Evolutionary conservation across 2,797 vertebrate species (phyloP).

Genomic region (Xenops minutus): DNA sequence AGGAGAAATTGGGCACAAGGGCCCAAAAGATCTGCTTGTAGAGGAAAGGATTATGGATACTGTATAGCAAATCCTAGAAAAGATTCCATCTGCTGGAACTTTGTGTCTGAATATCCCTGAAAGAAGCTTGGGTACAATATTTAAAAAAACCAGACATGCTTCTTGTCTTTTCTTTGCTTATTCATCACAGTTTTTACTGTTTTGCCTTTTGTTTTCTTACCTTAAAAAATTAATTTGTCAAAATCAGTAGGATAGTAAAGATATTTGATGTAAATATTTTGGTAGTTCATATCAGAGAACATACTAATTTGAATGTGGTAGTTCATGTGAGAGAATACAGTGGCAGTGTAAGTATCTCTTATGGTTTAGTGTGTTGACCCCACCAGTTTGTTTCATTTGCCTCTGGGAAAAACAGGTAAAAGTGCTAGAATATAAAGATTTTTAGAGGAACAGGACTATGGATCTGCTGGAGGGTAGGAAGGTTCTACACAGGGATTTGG

Average conservation of each 20-base stretch:
- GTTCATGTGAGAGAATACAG: not conserved
- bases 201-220: not conserved
- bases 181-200: not conserved
- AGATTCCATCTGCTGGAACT: not conserved
- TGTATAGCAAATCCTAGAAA: not conserved
- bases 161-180: not conserved
- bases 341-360: not conserved
- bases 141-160: accelerated
- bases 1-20: not conserved
- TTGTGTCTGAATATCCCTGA: not conserved
- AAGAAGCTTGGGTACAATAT: not conserved
- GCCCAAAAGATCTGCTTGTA: not conserved
- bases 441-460: not conserved
- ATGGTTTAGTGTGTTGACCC: not conserved
- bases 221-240: not conserved
- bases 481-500: not conserved
- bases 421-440: not conserved
- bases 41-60: not conserved
- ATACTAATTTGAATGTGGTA: not conserved
- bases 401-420: not conserved
- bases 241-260: not conserved
- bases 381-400: not conserved
- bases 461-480: not conserved
- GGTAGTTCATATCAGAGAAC: not conserved
- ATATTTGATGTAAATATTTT: not conserved